phyloP scores from a whole-genome alignment of 2,113 vertebrate genomes.

The Pagrus major region DNA sequence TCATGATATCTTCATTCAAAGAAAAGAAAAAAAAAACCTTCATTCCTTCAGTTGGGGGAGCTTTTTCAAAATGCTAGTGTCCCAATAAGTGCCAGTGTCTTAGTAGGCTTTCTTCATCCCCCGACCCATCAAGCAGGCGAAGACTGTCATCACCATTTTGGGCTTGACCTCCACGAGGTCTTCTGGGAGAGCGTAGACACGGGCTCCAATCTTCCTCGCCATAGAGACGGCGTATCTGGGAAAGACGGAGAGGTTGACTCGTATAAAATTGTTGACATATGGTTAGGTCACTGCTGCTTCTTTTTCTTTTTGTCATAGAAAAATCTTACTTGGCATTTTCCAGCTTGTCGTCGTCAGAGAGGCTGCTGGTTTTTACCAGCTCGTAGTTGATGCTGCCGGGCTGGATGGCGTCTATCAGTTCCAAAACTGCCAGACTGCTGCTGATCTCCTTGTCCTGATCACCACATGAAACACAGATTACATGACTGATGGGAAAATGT shows the following conservation, averaged over 20 bases:
- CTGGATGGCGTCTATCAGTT: constrained; percentile 98
- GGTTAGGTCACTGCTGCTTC: background rate
- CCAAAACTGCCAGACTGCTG: constrained; percentile 93
- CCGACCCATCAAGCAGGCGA: constrained; percentile 97
- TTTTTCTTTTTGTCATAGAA: background rate
- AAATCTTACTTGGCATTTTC: constrained; percentile 95
- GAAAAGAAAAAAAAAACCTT: constrained; percentile 16
- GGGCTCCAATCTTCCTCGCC: constrained; percentile 95
- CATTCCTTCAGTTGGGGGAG: constrained; percentile 81
- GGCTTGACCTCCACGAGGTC: constrained; percentile 97
- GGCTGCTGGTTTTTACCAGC: constrained; percentile 90
- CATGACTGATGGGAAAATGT: background rate
- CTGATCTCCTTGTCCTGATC: constrained; percentile 94
- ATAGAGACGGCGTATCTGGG: constrained; percentile 94
- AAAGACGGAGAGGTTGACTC: background rate
- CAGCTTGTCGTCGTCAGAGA: constrained; percentile 92
- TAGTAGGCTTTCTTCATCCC: constrained; percentile 95
- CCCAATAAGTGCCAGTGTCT: constrained; percentile 55
- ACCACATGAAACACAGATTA: constrained; percentile 22
- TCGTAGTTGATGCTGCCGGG: constrained; percentile 94
- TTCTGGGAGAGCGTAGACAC: constrained; percentile 96
- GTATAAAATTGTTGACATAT: background rate
- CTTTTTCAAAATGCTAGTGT: constrained; percentile 81
- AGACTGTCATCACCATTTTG: constrained; percentile 99
- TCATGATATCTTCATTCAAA: constrained; percentile 36